These are phyloP conservation scores for Idaea aversata DNA, from an alignment of 2,888 invertebrate genomes.

Conservation along the genomic window DNA sequence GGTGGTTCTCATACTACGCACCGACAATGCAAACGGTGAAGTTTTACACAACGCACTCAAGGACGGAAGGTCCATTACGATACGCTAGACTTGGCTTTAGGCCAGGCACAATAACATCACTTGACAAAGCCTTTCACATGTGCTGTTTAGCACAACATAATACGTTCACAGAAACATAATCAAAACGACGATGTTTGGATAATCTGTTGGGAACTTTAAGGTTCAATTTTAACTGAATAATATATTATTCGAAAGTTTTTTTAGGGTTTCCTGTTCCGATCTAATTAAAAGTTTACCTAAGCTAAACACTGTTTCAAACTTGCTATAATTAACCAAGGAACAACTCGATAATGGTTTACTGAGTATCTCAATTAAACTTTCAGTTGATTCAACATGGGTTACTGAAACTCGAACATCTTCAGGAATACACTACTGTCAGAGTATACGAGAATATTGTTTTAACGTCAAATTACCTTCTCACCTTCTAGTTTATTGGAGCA, in stretches of 20 bases:
- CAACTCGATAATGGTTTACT: background rate
- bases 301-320: background rate
- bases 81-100: background rate
- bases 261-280: too few species aligned
- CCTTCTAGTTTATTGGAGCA: constrained; percentile 52
- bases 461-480: constrained; percentile 31
- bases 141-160: background rate
- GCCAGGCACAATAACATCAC: background rate
- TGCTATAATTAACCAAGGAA: background rate
- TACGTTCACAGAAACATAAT: background rate
- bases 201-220: background rate
- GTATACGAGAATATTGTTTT: background rate
- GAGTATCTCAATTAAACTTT: background rate
- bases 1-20: background rate
- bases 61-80: background rate
- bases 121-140: background rate
- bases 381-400: background rate
- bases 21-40: constrained; percentile 7
- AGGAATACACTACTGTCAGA: too few species aligned
- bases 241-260: background rate
- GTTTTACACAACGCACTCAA: constrained; percentile 13
- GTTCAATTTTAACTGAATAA: background rate
- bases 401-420: background rate
- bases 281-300: background rate
- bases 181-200: background rate